phyloP scores from a whole-genome alignment of 2,797 vertebrate species.

The Hydrocynus forskahlii region DNA sequence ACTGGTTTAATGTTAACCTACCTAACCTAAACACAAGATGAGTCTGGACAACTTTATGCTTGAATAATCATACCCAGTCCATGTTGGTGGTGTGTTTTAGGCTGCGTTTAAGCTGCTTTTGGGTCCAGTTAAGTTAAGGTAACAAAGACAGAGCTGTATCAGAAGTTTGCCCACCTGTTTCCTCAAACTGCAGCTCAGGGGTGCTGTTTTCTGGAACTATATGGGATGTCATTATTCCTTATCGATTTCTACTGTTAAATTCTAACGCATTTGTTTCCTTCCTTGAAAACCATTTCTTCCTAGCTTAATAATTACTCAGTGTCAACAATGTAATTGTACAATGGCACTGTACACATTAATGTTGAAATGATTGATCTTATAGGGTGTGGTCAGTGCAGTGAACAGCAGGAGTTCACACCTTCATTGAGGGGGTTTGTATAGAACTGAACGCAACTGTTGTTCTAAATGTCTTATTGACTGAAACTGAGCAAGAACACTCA shows the following conservation, averaged over 20 bases:
- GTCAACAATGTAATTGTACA: background rate
- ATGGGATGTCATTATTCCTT: too few species aligned
- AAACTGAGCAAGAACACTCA: background rate
- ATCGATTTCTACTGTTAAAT: background rate
- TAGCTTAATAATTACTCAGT: background rate
- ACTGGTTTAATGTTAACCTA: too few species aligned
- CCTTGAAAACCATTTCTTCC: background rate
- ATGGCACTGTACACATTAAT: background rate
- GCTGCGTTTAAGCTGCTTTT: too few species aligned
- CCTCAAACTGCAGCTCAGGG: too few species aligned
- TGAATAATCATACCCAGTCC: too few species aligned
- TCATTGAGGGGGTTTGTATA: background rate
- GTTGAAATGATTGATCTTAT: background rate
- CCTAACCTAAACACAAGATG: too few species aligned
- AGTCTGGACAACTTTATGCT: too few species aligned
- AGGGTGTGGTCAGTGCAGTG: background rate
- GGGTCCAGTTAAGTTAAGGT: too few species aligned
- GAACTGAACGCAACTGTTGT: background rate
- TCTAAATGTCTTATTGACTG: background rate
- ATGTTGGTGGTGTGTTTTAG: too few species aligned
- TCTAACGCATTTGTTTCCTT: background rate
- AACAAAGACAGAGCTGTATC: too few species aligned
- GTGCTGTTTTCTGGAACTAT: too few species aligned
- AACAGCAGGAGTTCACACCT: background rate
- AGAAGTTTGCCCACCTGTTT: too few species aligned